These are phyloP conservation scores for Percina caprodes DNA, from an alignment of 2,113 vertebrate genomes.

Conservation along the genomic window DNA sequence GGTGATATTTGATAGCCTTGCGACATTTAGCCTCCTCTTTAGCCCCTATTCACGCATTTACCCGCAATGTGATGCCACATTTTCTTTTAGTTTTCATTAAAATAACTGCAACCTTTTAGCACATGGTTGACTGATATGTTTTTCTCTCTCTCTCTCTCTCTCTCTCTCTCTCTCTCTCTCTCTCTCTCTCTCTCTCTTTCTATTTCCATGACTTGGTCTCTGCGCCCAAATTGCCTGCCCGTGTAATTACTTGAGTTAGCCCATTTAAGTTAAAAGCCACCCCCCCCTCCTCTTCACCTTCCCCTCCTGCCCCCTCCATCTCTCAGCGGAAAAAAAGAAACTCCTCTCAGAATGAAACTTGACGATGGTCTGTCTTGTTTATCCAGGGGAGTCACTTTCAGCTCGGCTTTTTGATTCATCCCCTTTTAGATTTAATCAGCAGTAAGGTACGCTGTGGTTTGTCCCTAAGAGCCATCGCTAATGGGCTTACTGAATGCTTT, in stretches of 20 bases:
- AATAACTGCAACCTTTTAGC: conserved; percentile 82
- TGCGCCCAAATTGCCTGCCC: conserved; percentile 92
- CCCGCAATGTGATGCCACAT: conserved; percentile 23
- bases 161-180: neutral
- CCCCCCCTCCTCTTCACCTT: conserved; percentile 22
- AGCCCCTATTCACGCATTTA: neutral
- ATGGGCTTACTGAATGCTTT: conserved; percentile 97
- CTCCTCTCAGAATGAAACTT: conserved; percentile 93
- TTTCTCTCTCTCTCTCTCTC: conserved; percentile 18
- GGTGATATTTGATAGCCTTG: conserved; percentile 40
- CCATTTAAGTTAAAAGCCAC: conserved; percentile 93
- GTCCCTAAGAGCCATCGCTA: conserved; percentile 97
- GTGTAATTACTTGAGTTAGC: conserved; percentile 96
- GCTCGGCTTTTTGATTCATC: conserved; percentile 94
- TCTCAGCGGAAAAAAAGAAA: conserved; percentile 58
- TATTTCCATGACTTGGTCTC: conserved; percentile 90
- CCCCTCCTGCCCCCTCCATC: conserved; percentile 67
- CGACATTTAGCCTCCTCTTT: neutral
- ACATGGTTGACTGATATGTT: conserved; percentile 82
- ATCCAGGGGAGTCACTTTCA: conserved; percentile 94
- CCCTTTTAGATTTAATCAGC: conserved; percentile 98
- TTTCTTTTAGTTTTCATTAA: conserved; percentile 84
- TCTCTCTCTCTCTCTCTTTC: conserved; percentile 67
- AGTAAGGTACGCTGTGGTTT: conserved; percentile 92
- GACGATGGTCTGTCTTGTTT: conserved; percentile 94